Percentiles rank a stretch among this genome's conserved stretches.
Evolutionary conservation across 2,797 vertebrate genomes (phyloP).

Genomic region (Xenentodon cancila): DNA sequence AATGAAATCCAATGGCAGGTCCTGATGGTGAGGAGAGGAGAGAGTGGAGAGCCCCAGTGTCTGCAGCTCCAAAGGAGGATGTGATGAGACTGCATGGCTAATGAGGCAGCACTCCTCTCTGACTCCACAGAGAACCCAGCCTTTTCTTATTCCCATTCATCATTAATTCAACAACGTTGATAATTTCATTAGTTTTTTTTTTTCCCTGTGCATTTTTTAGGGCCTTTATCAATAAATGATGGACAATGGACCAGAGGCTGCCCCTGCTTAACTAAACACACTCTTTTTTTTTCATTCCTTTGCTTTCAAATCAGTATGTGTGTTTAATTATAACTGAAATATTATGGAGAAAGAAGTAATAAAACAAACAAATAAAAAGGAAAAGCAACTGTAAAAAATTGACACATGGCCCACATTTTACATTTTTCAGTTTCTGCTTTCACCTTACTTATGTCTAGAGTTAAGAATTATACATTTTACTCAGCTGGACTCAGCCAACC

Average conservation of each 20-base stretch:
- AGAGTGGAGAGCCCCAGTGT: constrained; percentile 76
- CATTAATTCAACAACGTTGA: constrained; percentile 99
- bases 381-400: too few relatives aligned
- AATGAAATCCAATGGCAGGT: constrained; percentile 88
- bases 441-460: neutral
- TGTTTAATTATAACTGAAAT: constrained; percentile 33
- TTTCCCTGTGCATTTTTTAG: constrained; percentile 78
- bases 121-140: constrained; percentile 92
- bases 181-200: constrained; percentile 96
- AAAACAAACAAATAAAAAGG: neutral
- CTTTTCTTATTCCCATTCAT: constrained; percentile 97
- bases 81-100: constrained; percentile 94
- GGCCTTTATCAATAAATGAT: constrained; percentile 97
- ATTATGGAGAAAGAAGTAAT: neutral
- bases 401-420: too few relatives aligned
- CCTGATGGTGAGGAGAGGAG: constrained; percentile 77
- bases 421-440: neutral
- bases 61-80: constrained; percentile 88
- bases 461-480: neutral
- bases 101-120: constrained; percentile 86
- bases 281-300: constrained; percentile 31
- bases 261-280: constrained; percentile 81
- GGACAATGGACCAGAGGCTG: constrained; percentile 85
- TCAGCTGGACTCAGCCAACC: too few relatives aligned
- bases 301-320: constrained; percentile 38